A percentile compares a stretch with the other conserved stretches of the same genome.
These are phyloP conservation scores for Sylvietta virens DNA, from an alignment of 2,113 vertebrate genomes.

Conservation along the genomic window DNA sequence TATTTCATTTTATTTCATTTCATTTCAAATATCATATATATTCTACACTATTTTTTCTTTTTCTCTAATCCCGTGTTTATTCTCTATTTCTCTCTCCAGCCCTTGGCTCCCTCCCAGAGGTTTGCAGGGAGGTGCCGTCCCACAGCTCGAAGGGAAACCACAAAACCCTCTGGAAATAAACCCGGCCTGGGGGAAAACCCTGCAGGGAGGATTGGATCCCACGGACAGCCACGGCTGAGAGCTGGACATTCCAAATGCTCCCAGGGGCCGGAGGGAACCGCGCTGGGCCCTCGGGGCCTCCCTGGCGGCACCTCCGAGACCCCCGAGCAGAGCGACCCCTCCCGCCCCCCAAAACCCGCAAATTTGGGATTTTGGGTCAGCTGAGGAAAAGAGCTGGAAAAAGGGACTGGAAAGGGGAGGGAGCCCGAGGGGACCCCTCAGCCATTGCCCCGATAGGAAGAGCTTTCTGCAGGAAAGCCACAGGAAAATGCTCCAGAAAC, in stretches of 20 bases:
- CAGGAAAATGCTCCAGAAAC: neutral
- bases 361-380: neutral
- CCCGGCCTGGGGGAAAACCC: neutral
- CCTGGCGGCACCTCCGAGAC: neutral
- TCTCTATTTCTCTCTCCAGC: neutral
- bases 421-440: neutral
- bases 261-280: too few species aligned
- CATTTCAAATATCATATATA: neutral
- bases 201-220: neutral
- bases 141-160: neutral
- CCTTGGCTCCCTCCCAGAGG: neutral
- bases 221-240: accelerated
- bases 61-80: neutral
- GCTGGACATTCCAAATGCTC: neutral
- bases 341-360: neutral
- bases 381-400: neutral
- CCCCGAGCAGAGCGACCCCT: neutral
- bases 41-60: neutral
- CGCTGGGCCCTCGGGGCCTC: neutral
- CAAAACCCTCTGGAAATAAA: neutral
- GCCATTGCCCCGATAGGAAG: accelerated
- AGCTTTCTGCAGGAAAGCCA: neutral
- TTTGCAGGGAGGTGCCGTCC: neutral
- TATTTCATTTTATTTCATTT: neutral
- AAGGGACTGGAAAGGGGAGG: too few species aligned